Base-by-base conservation (phyloP, 2,113 vertebrate genomes). In the Cyprinodon brontotheroides region DNA sequence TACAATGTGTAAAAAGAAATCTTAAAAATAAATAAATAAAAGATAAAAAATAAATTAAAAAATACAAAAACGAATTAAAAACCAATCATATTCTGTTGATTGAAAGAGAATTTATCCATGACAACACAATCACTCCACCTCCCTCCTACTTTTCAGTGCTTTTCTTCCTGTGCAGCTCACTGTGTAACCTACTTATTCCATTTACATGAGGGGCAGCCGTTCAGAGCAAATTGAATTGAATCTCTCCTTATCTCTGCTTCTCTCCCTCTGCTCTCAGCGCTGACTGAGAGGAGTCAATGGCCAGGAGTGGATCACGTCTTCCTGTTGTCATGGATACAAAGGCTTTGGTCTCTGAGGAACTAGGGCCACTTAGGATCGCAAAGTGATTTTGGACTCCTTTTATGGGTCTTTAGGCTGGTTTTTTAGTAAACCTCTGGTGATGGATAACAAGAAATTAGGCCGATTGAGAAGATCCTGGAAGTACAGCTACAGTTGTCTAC, bases 271-370 rank as follows among this genome's bases (percentile, higher is more conserved):
- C 86, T 83, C 87, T 86, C 77, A 60, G 84, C 37, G 3, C 87
- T 85, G 75, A 89, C 83, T 88, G 87, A 91, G 82, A 89, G 69
- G 82, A 89, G 88, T 89, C 91, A 88, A 85, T 79, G 89, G 86
- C 85, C 81, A 81, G 80, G 79, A 87, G 84, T 84, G 88, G 81
- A 84, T 91, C 86, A 83, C 68, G 80, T 89, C 86, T 89, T 82
- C 37, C 77, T 17, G 90, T 93, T 90, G 92, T 92, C 91, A 93
- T 93, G 93, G 92, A 89, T 93, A 93, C 91, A 0, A 72, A 77
- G 85, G 83, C 79, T 89, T 89, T 86, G 88, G 90, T 88, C 75
- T 85, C 80, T 57, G 61, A 80, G 72, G 68, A 89, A 86, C 74
- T 15, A 15, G 68, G 88, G 87, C 88, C 83, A 81, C 84, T 82